Evolutionary conservation across 2,113 vertebrate species (phyloP).

Genomic region (Coptodon bakossiorum): DNA sequence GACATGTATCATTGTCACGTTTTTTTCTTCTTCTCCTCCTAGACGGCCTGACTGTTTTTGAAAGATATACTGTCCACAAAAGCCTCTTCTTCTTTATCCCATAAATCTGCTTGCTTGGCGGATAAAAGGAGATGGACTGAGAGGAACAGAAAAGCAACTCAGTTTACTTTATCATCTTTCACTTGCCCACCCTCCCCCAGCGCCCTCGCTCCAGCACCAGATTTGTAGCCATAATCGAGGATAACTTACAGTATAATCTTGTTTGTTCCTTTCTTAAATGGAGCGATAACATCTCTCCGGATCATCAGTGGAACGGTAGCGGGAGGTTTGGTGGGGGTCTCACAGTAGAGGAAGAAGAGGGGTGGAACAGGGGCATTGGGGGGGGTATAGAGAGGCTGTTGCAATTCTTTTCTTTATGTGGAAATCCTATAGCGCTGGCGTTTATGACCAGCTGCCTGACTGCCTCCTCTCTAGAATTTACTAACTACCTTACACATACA

Average conservation of each 20-base stretch:
- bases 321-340: background rate
- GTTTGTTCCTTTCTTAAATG: constrained; percentile 70
- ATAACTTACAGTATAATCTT: constrained; percentile 72
- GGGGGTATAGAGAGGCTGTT: constrained; percentile 47
- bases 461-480: constrained; percentile 59
- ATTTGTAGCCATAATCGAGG: constrained; percentile 69
- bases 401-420: constrained; percentile 67
- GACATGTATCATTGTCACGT: constrained; percentile 62
- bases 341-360: background rate
- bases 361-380: background rate
- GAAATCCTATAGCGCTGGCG: constrained; percentile 56
- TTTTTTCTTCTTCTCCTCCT: constrained; percentile 16
- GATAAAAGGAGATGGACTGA: constrained; percentile 58
- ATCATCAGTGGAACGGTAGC: constrained; percentile 46
- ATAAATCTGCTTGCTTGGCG: constrained; percentile 55
- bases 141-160: constrained; percentile 49
- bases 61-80: constrained; percentile 64
- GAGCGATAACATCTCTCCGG: constrained; percentile 67
- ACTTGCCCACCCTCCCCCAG: background rate
- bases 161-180: constrained; percentile 65
- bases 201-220: constrained; percentile 32
- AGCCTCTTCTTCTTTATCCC: constrained; percentile 54
- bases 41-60: constrained; percentile 49
- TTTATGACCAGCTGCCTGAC: constrained; percentile 61
- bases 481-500: constrained; percentile 8